Base-by-base conservation (phyloP, 2,797 vertebrate species). In the Podarcis lilfordi region DNA sequence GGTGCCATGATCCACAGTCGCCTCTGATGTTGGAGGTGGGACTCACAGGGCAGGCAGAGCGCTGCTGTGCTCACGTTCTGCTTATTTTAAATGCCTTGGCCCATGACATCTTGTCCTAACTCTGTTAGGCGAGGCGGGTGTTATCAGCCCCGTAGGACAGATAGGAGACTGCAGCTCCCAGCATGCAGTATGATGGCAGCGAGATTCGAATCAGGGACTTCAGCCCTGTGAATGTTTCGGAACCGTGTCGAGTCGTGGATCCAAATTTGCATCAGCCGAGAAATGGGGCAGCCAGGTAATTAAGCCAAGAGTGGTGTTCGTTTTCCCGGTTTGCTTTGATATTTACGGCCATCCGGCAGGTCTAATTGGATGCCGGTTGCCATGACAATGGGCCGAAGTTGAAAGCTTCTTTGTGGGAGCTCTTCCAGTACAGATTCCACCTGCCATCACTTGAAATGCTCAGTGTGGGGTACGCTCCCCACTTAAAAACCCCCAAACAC, bases 361-460 rank as follows among this genome's bases (percentile, higher is more conserved):
- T 50, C 29, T 35, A 64, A 85, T 43, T n/a, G 69, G 78, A 80
- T 85, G 59, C 55, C 9, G 17, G 82, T 89, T 89, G 68, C 83
- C 83, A 50, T 80, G 69, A 69, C 17, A n/a, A 89, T 40, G 10
- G 77, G 5, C 77, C 17, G 9, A 37, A n/a, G 66, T 66, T 50
- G 37, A 85, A 75, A 55, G 55, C 27, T 37, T 35, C 29, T 75
- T 50, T 81, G 55, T 6, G 4, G 69, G 75, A 64, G 69, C n/a
- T 55, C 23, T 71, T 61, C 32, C 7, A 2, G 25, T 19, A 64
- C 50, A 40, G 59, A 35, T n/a, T 61, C 35, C 68, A 50, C 27
- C 76, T 40, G n/a, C 83, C 37, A 15, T 45, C 10, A 9, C 29
- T 82, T 23, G 82, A 85, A 21, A 17, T 23, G 61, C 37, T 21